These are phyloP conservation scores for Neotoxoptera formosana DNA, from an alignment of 1,140 invertebrate species.

Conservation along the genomic window DNA sequence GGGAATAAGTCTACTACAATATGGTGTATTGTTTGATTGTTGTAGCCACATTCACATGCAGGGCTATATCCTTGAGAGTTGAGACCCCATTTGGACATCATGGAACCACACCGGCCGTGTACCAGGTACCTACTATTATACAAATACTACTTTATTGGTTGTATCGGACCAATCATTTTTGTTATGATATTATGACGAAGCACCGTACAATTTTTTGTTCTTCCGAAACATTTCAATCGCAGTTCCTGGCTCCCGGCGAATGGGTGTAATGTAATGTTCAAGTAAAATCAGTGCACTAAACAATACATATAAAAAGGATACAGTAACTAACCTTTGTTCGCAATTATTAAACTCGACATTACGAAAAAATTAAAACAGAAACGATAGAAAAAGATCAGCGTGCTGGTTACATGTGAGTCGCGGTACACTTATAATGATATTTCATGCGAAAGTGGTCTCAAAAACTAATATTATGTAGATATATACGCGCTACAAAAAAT, in stretches of 20 bases:
- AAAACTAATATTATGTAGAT: conserved; percentile 5
- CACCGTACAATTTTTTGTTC: background rate
- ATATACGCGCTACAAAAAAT: background rate
- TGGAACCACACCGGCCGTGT: background rate
- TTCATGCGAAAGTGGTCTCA: background rate
- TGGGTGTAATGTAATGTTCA: background rate
- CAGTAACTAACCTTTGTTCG: background rate
- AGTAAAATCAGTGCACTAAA: background rate
- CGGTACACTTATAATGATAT: background rate
- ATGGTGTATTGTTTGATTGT: background rate
- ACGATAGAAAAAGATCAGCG: background rate
- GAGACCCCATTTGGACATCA: background rate
- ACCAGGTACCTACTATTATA: too few species aligned
- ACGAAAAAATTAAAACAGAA: background rate
- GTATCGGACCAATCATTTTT: background rate
- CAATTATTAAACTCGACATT: background rate
- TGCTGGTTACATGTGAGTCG: too few species aligned
- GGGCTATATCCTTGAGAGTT: background rate
- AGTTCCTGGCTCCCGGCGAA: background rate
- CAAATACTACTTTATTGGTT: too few species aligned
- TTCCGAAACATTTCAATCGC: background rate
- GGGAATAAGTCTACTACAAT: background rate
- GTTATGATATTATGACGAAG: background rate
- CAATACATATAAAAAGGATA: background rate
- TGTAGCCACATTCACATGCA: background rate